Evolutionary conservation across 2,888 invertebrate species (phyloP).

Genomic region (Torymus aiolomorphi): DNA sequence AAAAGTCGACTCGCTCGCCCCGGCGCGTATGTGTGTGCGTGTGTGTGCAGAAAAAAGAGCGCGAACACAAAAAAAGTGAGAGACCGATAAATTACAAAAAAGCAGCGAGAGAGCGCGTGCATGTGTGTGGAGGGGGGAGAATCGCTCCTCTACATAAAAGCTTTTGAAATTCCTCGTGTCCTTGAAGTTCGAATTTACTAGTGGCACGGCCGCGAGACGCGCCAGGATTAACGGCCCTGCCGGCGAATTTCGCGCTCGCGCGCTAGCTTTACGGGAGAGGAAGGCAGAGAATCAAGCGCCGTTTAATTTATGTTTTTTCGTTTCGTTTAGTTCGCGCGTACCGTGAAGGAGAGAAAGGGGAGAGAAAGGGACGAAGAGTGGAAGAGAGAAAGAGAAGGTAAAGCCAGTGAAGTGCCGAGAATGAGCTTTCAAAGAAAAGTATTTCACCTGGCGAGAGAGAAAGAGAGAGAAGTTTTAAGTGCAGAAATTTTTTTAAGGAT

Average conservation of each 20-base stretch:
- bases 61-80: constrained; percentile 27
- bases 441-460: not conserved
- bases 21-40: too few relatives aligned
- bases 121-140: not conserved
- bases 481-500: too few relatives aligned
- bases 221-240: constrained; percentile 49
- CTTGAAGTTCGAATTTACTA: constrained; percentile 58
- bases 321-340: constrained; percentile 14
- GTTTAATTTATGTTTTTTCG: constrained; percentile 51
- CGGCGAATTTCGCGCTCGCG: constrained; percentile 23
- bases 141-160: constrained; percentile 56
- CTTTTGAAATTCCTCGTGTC: constrained; percentile 61
- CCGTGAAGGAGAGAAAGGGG: too few relatives aligned
- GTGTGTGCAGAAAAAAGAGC: constrained; percentile 53
- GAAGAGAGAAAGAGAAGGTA: not conserved
- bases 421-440: constrained; percentile 19
- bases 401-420: constrained; percentile 11
- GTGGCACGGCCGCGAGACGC: constrained; percentile 26
- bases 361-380: not conserved
- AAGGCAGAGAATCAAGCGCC: constrained; percentile 47
- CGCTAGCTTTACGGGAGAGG: constrained; percentile 21
- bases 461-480: too few relatives aligned
- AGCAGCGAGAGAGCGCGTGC: constrained; percentile 12
- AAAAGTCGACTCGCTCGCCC: constrained; percentile 15
- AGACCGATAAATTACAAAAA: constrained; percentile 57